Evolutionary conservation across 2,113 vertebrate genomes (phyloP), one percentile per base, ranked within the genome.

Genomic region (Mobula hypostoma): DNA sequence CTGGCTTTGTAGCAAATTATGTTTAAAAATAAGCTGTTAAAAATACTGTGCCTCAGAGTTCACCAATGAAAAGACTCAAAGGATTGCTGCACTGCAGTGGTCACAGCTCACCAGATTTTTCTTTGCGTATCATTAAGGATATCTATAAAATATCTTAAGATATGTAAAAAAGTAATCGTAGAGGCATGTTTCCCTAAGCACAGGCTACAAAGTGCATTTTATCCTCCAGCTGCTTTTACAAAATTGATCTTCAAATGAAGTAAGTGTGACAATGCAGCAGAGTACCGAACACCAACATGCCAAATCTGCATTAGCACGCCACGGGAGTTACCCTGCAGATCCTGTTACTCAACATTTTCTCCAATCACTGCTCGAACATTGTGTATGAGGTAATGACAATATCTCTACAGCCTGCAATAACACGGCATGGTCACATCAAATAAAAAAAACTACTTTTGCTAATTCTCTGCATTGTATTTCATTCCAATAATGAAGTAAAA

Each of bases 21-120:
- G 21, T 76, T 93, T 40, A 1, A 92, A 70, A 72, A 24, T 56
- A 92, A 40, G 21, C 72, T 21, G 21, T 32, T 17, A 70, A 66
- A 93, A 48, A 56, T 19, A 48, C 66, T 93, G 91, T 70, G 29
- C 14, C 11, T 93, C 5, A 92, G 32, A 93, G 14, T 74, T 70
- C 40, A 74, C 91, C 21, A 93, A 93, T 76, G 40, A 56, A 74
- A 56, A 17, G 32, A 70, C 21, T 48, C 40, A 48, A 93, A 93
- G n/a, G 40, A 74, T 40, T 93, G 36, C 91, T 93, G 91, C 91
- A 74, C 91, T 93, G 91, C 91, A 93, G 91, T 93, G 36, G 40
- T 61, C 70, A 48, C 3, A 93, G 19, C 76, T 68, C 91, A 70
- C 66, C 19, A 7, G 68, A 40, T 74, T 48, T 66, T 85, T 32